These are phyloP conservation scores for Amblyornis subalaris DNA, from an alignment of 2,113 vertebrate species.

Conservation along the genomic window DNA sequence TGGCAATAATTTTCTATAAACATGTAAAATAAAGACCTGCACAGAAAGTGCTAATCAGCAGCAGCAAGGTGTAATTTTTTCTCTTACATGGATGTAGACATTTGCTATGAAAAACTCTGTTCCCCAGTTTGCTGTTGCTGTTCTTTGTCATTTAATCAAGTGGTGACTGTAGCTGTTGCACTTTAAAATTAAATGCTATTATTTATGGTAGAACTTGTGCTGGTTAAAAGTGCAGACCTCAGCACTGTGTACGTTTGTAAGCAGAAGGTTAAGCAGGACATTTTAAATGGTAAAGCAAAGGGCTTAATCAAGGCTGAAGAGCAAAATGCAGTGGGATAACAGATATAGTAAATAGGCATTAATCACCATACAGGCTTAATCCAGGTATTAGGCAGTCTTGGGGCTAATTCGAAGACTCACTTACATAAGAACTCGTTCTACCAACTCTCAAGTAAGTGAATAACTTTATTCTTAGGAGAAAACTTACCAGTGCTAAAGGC, in stretches of 20 bases:
- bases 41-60: slow-evolving; percentile 1
- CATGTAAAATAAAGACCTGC: not conserved
- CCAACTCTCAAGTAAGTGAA: not conserved
- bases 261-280: slow-evolving; percentile 61
- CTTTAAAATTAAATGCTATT: slow-evolving; percentile 62
- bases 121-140: not conserved
- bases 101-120: not conserved
- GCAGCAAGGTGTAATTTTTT: not conserved
- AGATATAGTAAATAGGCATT: slow-evolving; percentile 46
- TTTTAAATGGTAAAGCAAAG: slow-evolving; percentile 64
- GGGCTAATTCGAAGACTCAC: slow-evolving; percentile 36
- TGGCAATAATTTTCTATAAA: slow-evolving; percentile 16
- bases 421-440: slow-evolving; percentile 4
- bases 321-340: slow-evolving; percentile 34
- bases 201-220: slow-evolving; percentile 51
- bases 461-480: slow-evolving; percentile 33
- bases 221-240: slow-evolving; percentile 57
- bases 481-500: not conserved
- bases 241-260: slow-evolving; percentile 42
- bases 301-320: slow-evolving; percentile 63
- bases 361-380: slow-evolving; percentile 53
- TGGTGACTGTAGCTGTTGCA: slow-evolving; percentile 41
- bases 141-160: slow-evolving; percentile 61
- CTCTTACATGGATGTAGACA: not conserved
- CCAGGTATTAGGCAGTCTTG: slow-evolving; percentile 30